Base-by-base conservation (phyloP, 2,888 invertebrate genomes). In the Acleris laterana region DNA sequence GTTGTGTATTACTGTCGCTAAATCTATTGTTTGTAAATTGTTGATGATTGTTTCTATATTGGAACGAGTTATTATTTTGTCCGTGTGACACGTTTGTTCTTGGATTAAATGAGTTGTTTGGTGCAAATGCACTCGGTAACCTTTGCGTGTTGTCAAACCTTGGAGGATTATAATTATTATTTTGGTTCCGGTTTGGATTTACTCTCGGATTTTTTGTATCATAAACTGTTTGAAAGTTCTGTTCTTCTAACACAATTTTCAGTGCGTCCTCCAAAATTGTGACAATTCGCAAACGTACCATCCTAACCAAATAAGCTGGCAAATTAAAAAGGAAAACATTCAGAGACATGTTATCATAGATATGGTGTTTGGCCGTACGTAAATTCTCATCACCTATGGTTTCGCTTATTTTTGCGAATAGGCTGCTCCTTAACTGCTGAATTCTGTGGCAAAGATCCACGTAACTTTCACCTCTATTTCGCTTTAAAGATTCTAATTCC, bases 241-340 rank as follows among this genome's bases (percentile, higher is more conserved):
- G 56, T 50, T 70, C 69, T 46, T 69, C 67, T 16, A 68, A 17
- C 2, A 72, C 70, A 11, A 50, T 55, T 44, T 61, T 62, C 55
- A 71, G 49, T 0, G 69, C 71, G 19, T 62, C 65, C 63, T 70
- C 70, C 32, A 72, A 62, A 3, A 50, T 67, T 9, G 38, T 25
- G 1, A 32, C 53, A 17, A 63, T 61, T 49, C 59, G 56, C 28
- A 69, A 46, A 17, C 70, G 9, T 3, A 71, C 68, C 16, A 70
- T 22, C 44, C 69, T 59, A 16, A 68, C 63, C 49, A 72, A 55
- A 63, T 68, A 49, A 4, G 32, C 42, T 3, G 69, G 68, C 42
- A 71, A 69, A 63, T 71, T 71, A 51, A 63, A 71, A 2, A 71
- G 19, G 57, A 70, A 70, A 9, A 69, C 66, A 57, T 70, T 66